phyloP scores from a whole-genome alignment of 2,113 vertebrate species.

The Cyprinodon brontotheroides region DNA sequence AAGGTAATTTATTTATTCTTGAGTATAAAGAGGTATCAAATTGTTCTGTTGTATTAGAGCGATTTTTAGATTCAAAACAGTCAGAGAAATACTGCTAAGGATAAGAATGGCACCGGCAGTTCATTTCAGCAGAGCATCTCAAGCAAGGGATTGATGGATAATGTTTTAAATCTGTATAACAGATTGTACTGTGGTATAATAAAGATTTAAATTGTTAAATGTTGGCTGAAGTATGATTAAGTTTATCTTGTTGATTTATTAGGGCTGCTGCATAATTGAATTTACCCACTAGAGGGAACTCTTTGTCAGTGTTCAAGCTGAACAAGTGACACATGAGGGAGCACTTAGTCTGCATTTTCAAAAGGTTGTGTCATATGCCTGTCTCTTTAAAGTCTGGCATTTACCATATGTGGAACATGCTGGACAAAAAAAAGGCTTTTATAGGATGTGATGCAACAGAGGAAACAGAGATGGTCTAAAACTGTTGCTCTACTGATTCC shows the following conservation, averaged over 20 bases:
- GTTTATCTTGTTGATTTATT: neutral
- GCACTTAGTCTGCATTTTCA: conserved; percentile 35
- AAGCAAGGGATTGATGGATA: conserved; percentile 60
- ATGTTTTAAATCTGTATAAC: conserved; percentile 58
- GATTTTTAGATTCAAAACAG: conserved; percentile 51
- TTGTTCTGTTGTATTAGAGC: conserved; percentile 48
- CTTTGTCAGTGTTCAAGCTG: conserved; percentile 18
- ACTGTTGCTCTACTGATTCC: too few relatives aligned
- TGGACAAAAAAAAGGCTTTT: neutral
- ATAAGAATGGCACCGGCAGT: conserved; percentile 41
- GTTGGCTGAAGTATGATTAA: neutral
- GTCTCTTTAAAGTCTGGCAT: conserved; percentile 11
- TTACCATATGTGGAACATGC: conserved; percentile 30
- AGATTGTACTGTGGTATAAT: conserved; percentile 68
- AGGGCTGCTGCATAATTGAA: neutral
- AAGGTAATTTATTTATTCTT: conserved; percentile 72
- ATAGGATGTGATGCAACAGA: neutral
- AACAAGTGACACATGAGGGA: conserved; percentile 40
- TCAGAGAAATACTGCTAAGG: conserved; percentile 25
- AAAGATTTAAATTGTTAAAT: conserved; percentile 51
- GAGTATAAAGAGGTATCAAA: conserved; percentile 36
- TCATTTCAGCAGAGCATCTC: conserved; percentile 34
- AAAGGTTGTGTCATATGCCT: conserved; percentile 17
- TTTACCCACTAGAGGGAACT: conserved; percentile 67
- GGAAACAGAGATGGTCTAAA: too few relatives aligned